phyloP scores from a whole-genome alignment of 2,888 invertebrate species.

The Cacoxenus indagator region DNA sequence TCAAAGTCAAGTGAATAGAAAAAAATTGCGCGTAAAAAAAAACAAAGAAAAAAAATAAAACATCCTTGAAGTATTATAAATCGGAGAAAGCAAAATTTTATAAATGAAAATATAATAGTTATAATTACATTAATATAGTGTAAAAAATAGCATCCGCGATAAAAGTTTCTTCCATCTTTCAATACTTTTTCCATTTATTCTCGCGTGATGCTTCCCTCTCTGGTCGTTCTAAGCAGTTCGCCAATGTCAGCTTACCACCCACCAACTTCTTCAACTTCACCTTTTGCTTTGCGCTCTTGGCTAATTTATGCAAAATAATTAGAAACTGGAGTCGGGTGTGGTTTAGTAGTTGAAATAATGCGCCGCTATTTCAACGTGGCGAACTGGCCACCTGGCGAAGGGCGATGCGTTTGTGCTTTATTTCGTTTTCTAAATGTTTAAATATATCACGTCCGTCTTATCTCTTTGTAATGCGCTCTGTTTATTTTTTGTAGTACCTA shows the following conservation, averaged over 20 bases:
- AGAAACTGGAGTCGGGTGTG: slow-evolving; percentile 18
- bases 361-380: too few species aligned
- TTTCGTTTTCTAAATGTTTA: not conserved
- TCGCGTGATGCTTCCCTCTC: not conserved
- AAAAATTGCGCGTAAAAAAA: too few species aligned
- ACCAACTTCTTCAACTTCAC: not conserved
- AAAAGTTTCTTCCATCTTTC: not conserved
- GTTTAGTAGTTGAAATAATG: not conserved
- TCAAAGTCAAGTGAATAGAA: too few species aligned
- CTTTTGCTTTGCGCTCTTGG: slow-evolving; percentile 4
- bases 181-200: not conserved
- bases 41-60: not conserved
- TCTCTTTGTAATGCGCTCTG: not conserved
- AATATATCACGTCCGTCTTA: not conserved
- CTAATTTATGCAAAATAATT: slow-evolving; percentile 25
- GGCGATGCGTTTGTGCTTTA: too few species aligned
- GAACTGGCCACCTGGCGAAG: too few species aligned
- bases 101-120: not conserved
- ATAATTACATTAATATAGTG: too few species aligned
- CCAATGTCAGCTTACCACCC: not conserved
- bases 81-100: not conserved
- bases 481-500: not conserved
- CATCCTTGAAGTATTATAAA: not conserved
- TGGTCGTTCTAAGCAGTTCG: not conserved
- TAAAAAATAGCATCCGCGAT: not conserved